These are phyloP conservation scores for Drosophila birchii DNA, from an alignment of 2,888 invertebrate species.

Conservation along the genomic window DNA sequence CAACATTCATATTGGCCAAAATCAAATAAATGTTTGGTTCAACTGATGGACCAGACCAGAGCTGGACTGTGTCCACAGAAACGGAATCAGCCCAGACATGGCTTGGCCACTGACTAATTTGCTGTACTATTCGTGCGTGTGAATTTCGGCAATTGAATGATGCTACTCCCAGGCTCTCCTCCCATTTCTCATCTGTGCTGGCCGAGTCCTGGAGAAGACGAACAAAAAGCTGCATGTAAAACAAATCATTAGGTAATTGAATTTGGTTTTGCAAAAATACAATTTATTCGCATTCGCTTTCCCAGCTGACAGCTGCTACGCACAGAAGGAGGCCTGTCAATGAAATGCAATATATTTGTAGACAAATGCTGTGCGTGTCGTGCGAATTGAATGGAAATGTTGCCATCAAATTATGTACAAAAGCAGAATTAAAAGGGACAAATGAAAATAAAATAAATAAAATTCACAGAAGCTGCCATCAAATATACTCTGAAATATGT, in stretches of 20 bases:
- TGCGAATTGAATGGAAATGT: conserved; percentile 52
- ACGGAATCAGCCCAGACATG: conserved; percentile 16
- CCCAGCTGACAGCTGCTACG: conserved; percentile 64
- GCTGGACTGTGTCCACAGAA: conserved; percentile 8
- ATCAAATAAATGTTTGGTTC: conserved; percentile 41
- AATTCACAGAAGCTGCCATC: background rate
- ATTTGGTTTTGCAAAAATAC: conserved; percentile 65
- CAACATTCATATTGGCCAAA: conserved; percentile 45
- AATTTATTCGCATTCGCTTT: conserved; percentile 61
- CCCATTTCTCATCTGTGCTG: conserved; percentile 1
- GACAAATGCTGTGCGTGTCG: conserved; percentile 44
- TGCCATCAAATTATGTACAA: conserved; percentile 36
- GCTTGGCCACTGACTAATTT: conserved; percentile 65
- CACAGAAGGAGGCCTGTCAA: conserved; percentile 53
- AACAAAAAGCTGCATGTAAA: conserved; percentile 52
- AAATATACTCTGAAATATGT: background rate
- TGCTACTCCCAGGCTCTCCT: background rate
- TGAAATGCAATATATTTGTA: conserved; percentile 60
- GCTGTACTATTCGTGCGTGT: conserved; percentile 69
- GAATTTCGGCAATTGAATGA: conserved; percentile 51
- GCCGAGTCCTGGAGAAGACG: background rate
- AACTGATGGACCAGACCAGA: conserved; percentile 23
- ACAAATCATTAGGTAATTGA: conserved; percentile 76
- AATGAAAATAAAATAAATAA: background rate
- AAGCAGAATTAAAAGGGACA: conserved; percentile 9